Evolutionary conservation across 2,888 invertebrate species (phyloP), one percentile per base, ranked within the genome.

Genomic region (Priocnemis perturbator): DNA sequence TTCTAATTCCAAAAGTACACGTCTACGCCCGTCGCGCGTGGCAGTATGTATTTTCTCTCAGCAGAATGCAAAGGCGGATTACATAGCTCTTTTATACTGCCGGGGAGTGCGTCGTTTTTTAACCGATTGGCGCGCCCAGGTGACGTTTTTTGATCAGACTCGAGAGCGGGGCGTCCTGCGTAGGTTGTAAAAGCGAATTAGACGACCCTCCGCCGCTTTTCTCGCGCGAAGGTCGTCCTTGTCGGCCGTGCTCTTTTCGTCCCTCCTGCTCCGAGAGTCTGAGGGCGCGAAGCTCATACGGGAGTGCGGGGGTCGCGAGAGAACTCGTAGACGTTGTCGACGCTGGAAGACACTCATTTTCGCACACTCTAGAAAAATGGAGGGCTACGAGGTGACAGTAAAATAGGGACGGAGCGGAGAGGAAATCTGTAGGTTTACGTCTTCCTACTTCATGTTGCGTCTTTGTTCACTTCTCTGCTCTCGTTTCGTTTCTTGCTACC

Each of bases 141-240:
- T 72, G 69, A 72, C 73, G 65, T 67, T 62, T 71, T 73, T 76
- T 75, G 73, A 77, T 77, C 76, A 69, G 61, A 61, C 19, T n/a
- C 68, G 19, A 56, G 53, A n/a, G 23, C 57, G 37, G 37, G 37
- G 53, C 50, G 15, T 20, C 26, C 61, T 55, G 56, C n/a, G 37
- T 26, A 50, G 60, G 78, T 48, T 74, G 71, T 78, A 78, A 78
- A 78, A 74, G 67, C 72, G 72, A 78, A 78, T 78, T 78, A 78
- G 78, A 65, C 68, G 74, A 69, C 73, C 75, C 77, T 69, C 64
- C 37, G 65, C 4, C 19, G 48, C 19, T 67, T 67, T 70, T 64
- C 63, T 57, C 73, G 58, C 70, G 60, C 37, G 50, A 75, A 75
- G 56, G 45, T 66, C 47, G 64, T 68, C 64, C 44, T 30, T 67